Base-by-base conservation (phyloP, 2,113 vertebrate genomes). In the Pelecanoides urinatrix region DNA sequence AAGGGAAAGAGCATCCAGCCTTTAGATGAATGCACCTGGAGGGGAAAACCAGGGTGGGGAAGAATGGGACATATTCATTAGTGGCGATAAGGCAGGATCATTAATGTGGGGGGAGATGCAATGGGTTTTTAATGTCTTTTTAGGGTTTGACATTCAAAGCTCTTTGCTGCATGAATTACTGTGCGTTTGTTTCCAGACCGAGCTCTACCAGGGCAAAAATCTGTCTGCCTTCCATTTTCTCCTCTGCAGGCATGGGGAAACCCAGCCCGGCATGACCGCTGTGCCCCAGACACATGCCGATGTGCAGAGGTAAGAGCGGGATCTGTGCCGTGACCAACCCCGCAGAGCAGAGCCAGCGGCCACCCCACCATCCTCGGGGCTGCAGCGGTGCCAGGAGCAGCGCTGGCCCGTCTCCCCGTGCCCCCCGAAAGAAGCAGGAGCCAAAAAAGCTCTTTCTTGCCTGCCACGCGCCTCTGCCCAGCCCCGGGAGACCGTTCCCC, bases 31-130 rank as follows among this genome's bases (percentile, higher is more conserved):
- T 23, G 79, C 55, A 94, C 83, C 90, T 78, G 72, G 47, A 55
- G 72, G 88, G 74, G 40, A 68, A 91, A 91, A 58, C 22, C 42
- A 19, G 23, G 32, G 62, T 44, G 38, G 14, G 58, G 73, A 95
- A 96, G 86, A 95, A 96, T 91, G 77, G 87, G 89, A 38, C 0
- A 8, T 21, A 97, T 94, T 95, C 89, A 94, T 92, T 42, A 75
- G 56, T 15, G 23, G 36, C 0, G 44, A 84, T 81, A 42, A 47
- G 67, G 61, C 34, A 52, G 8, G 34, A 36, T 20, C 36, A 30
- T 68, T 68, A 81, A 65, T 22, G 50, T 3, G n/a, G 22, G 25
- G 73, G 23, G 44, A 88, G 16, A 90, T 20, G 73, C 38, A n/a
- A 10, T 8, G 45, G 63, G 55, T 9, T 85, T 86, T 49, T 67